Evolutionary conservation across 2,113 vertebrate species (phyloP), one percentile per base, ranked within the genome.

Genomic region (Recurvirostra avosetta): DNA sequence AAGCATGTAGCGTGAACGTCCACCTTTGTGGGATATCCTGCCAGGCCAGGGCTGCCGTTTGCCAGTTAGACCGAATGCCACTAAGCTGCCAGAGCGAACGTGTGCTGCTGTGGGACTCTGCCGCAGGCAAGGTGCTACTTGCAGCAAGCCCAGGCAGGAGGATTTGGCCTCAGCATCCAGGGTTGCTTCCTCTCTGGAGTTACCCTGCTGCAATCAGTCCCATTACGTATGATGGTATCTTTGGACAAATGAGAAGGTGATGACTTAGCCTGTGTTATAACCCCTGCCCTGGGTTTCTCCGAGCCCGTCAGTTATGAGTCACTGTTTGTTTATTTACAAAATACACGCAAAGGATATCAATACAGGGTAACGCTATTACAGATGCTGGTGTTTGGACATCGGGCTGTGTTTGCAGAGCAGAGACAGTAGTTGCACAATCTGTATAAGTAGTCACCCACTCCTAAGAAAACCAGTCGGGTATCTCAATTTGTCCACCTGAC

Each of bases 321-420:
- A 93, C 40, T 66, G 15, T 63, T 89, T 80, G 52, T 95, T 95
- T 94, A 78, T 96, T 94, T 87, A 87, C 70, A 82, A 67, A 85
- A 52, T 0, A 0, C 52, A 81, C 0, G 1, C 41, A 77, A 77
- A 53, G 0, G 1, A 9, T 75, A 72, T 11, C 77, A 40, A 27
- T 47, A 17, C 20, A 49, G 78, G 72, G 27, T n/a, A 49, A 86
- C 1, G 19, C 67, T 79, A 16, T 67, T 72, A 21, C 72, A 75
- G 74, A 41, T 2, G 3, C 47, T 41, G 67, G 12, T 67, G 61
- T 81, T 78, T 61, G 93, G 86, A 67, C 77, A 81, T 41, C n/a
- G 25, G 56, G 40, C 65, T 56, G 32, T 34, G n/a, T 53, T 81
- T 68, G 49, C 43, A 78, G 30, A 81, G 80, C 83, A 89, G 53